Evolutionary conservation across 1,140 invertebrate genomes (phyloP), one percentile per base, ranked within the genome.

Genomic region (Capitella teleta): DNA sequence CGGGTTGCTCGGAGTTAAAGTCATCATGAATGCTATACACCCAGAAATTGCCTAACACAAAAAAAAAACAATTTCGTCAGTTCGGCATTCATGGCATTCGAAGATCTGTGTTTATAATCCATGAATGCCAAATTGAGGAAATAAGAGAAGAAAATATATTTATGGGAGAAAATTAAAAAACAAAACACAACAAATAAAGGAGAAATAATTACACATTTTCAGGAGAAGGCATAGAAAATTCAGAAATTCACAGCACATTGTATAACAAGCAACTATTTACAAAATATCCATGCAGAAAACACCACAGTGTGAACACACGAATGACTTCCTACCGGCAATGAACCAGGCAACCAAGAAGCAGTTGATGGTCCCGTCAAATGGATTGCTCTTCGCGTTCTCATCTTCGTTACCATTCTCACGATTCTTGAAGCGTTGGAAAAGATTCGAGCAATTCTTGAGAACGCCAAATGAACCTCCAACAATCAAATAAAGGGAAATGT

Each of bases 401-500:
- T 77, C 75, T 38, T 77, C 74, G 41, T 75, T 64, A 53, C 79
- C 76, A 43, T 74, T 72, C 41, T 74, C 73, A 54, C 75, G 70
- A 23, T 58, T 56, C 28, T 75, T 62, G 28, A 76, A 72, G 56
- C 75, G 63, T 23, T 73, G 67, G 6, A 73, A 74, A n/a, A 80
- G 66, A 61, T 79, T 75, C 24, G 82, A 79, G 10, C 80, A 72
- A 69, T 86, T 81, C 55, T 83, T 80, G 0, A 83, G 67, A 1
- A 79, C 76, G 0, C 85, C 84, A 21, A 85, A 77, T 5, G 74
- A 76, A 0, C 86, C 86, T 1, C 83, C 84, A 8, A 87, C 83
- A 30, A 87, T 77, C 79, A 88, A 82, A 67, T 88, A 89, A 12
- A 87, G 78, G 0, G 85, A 84, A 46, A 88, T 82, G 46, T 80